These are phyloP conservation scores for Meloe dianella DNA, from an alignment of 2,888 invertebrate species.

Conservation along the genomic window DNA sequence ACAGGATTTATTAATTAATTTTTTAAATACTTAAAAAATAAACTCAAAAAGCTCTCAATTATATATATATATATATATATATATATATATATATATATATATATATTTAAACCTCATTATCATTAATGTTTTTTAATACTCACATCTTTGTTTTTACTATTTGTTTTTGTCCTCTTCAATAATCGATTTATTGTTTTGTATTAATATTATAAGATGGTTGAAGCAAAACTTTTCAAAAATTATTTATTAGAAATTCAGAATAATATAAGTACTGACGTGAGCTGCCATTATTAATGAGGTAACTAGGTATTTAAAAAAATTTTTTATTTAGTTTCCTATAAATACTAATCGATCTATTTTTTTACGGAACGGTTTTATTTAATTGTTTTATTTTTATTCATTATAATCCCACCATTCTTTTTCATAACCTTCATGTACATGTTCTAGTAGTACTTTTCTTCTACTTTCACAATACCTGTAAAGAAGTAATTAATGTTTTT, in stretches of 20 bases:
- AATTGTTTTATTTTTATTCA: slow-evolving; percentile 65
- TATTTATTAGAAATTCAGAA: slow-evolving; percentile 21
- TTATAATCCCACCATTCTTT: slow-evolving; percentile 98
- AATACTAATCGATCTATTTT: slow-evolving; percentile 44
- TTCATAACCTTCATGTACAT: slow-evolving; percentile 98
- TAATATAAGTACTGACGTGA: slow-evolving; percentile 37
- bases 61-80: neutral
- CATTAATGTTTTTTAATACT: neutral
- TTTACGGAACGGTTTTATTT: slow-evolving; percentile 39
- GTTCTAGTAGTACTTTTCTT: slow-evolving; percentile 92
- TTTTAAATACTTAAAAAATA: slow-evolving; percentile 14
- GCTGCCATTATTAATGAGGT: slow-evolving; percentile 40
- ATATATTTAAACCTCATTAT: neutral
- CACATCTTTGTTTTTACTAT: neutral
- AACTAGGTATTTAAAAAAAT: slow-evolving; percentile 44
- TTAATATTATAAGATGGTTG: neutral
- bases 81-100: neutral
- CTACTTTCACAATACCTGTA: slow-evolving; percentile 98
- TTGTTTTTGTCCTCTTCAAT: neutral
- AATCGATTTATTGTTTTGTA: neutral
- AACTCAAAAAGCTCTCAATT: slow-evolving; percentile 7
- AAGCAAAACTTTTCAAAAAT: slow-evolving; percentile 1
- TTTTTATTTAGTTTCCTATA: slow-evolving; percentile 30
- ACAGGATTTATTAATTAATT: slow-evolving; percentile 21
- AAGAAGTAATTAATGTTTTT: slow-evolving; percentile 41